phyloP scores from a whole-genome alignment of 2,888 invertebrate species.

The Prosopocoilus inquinatus region DNA sequence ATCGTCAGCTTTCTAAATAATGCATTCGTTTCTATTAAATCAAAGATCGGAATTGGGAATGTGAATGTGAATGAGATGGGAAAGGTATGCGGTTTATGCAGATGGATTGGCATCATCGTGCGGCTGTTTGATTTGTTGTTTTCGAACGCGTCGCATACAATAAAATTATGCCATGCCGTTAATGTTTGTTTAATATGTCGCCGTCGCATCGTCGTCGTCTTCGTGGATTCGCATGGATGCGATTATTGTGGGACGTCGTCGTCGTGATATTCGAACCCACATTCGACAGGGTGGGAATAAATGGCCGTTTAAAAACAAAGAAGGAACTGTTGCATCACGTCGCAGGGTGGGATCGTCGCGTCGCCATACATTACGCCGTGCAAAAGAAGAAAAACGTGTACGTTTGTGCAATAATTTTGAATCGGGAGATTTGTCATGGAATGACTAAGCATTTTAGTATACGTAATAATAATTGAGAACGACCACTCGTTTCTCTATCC shows the following conservation, averaged over 20 bases:
- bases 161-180: conserved; percentile 18
- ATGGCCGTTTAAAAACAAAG: conserved; percentile 30
- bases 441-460: conserved; percentile 3
- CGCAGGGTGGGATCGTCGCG: conserved; percentile 20
- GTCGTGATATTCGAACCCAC: conserved; percentile 32
- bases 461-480: neutral
- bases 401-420: conserved; percentile 16
- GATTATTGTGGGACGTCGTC: conserved; percentile 28
- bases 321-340: conserved; percentile 32
- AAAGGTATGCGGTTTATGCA: too few species aligned
- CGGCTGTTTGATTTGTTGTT: conserved; percentile 12
- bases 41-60: too few species aligned
- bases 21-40: too few species aligned
- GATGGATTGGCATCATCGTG: neutral
- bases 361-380: conserved; percentile 12
- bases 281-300: conserved; percentile 30
- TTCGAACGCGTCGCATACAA: conserved; percentile 5
- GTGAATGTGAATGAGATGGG: too few species aligned
- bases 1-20: too few species aligned
- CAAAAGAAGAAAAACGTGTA: conserved; percentile 9
- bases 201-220: too few species aligned
- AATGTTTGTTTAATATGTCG: conserved; percentile 18
- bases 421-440: neutral
- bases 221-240: too few species aligned
- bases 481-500: too few species aligned